Evolutionary conservation across 2,888 invertebrate species (phyloP), one percentile per base, ranked within the genome.

Genomic region (Helobdella robusta): DNA sequence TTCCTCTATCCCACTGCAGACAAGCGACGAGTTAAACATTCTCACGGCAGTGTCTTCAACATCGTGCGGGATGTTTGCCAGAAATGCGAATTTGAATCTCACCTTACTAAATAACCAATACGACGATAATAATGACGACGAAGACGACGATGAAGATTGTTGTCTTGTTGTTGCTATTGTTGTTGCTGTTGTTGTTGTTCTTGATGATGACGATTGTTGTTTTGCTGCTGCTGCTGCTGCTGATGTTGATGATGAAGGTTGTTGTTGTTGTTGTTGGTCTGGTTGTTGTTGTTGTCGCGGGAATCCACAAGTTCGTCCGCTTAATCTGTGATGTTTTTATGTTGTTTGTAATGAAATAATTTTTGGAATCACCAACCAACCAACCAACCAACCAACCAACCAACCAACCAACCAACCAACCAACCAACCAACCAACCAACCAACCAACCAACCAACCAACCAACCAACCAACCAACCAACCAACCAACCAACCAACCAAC

Each of bases 31-130:
- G 79, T 89, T 89, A 78, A 92, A 94, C 75, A 92, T 88, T 80
- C 89, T 89, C 73, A 91, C 81, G 75, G 91, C 88, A 18, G 88
- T 84, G 71, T 89, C 88, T 75, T 93, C 81, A 66, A 78, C 88
- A 73, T 91, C 91, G 1, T 87, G 85, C 79, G 92, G 91, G 62
- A 88, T 86, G 68, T 92, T 83, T n/a, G 67, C 58, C 61, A 68
- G 62, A 34, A 94, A 84, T 73, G 89, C 88, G 80, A 91, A 91
- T 1, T 87, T 85, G 65, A 92, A 81, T 6, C 85, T 84, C 68
- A 86, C 85, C 70, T 91, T 85, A 74, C 88, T 87, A 81, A 92
- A 94, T 50, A 90, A 87, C 93, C 93, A 94, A 81, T 87, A 91
- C 25, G 85, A 86, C 70, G 74, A 73, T 32, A 18, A 20, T 2